Conservation (phyloP, 92 coral and sea anemone genomes). For the Siderastrea radians region DNA sequence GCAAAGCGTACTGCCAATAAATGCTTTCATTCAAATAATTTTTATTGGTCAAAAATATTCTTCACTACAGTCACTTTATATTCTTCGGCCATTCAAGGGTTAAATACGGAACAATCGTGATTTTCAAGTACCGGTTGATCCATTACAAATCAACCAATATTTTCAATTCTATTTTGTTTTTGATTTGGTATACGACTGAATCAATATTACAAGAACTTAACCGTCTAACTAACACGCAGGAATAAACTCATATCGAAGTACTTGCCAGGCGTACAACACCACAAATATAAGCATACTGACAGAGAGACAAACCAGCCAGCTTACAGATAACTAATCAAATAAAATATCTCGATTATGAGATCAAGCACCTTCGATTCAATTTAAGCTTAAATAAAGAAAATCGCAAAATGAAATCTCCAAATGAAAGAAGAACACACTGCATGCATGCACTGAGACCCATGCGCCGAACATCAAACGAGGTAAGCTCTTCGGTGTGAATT, state of each 20-base stretch:
- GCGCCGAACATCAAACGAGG: no score
- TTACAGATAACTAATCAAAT: neutral
- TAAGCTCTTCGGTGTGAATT: no score
- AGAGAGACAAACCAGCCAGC: neutral
- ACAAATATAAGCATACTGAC: neutral
- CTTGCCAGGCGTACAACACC: no score
- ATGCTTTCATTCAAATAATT: neutral
- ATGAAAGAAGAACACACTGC: no score
- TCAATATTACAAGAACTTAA: neutral
- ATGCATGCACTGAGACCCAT: no score
- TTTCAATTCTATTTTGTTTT: neutral
- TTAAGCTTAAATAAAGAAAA: neutral
- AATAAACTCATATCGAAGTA: no score
- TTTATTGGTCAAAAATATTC: no score
- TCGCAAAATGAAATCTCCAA: neutral
- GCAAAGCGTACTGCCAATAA: neutral
- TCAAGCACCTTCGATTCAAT: neutral
- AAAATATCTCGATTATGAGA: neutral
- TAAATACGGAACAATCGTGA: neutral
- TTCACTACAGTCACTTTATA: neutral
- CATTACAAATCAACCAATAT: neutral
- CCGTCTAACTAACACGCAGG: no score
- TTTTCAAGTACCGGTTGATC: neutral
- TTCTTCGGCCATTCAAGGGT: neutral
- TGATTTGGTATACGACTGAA: neutral